These are phyloP conservation scores for Cavia porcellus DNA, from an alignment of 2,113 vertebrate species.

Conservation along the genomic window DNA sequence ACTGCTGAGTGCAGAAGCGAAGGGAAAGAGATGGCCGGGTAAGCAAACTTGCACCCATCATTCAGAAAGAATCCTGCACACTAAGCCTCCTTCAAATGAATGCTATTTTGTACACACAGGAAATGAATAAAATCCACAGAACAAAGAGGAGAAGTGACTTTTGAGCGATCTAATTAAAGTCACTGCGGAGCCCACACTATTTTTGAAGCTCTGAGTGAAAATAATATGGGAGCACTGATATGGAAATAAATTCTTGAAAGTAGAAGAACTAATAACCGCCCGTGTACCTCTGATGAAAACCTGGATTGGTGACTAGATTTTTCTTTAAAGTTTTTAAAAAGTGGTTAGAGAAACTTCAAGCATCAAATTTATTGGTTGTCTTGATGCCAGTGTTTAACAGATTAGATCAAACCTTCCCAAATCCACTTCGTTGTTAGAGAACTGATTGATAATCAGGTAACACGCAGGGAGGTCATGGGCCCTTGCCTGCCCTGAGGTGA, in stretches of 20 bases:
- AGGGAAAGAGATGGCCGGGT: not conserved
- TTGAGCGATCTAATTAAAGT: slow-evolving; percentile 15
- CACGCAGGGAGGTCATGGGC: not conserved
- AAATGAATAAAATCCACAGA: not conserved
- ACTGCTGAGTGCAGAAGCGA: not conserved
- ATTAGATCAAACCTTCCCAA: not conserved
- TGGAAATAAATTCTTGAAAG: slow-evolving; percentile 24
- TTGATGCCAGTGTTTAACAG: not conserved
- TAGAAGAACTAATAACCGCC: not conserved
- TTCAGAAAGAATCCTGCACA: not conserved
- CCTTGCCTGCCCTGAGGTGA: not conserved
- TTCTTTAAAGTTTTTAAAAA: not conserved
- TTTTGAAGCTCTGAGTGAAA: not conserved
- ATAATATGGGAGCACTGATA: not conserved
- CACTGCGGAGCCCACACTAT: not conserved
- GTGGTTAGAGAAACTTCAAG: not conserved
- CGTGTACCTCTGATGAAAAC: not conserved
- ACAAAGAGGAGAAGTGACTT: not conserved
- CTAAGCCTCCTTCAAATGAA: slow-evolving; percentile 3
- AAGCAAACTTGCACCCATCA: not conserved
- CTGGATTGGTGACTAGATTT: not conserved
- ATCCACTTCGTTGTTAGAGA: not conserved
- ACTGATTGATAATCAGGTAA: not conserved
- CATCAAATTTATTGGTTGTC: not conserved
- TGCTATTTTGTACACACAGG: not conserved